phyloP scores from a whole-genome alignment of 2,113 vertebrate species.

The Clarias gariepinus region DNA sequence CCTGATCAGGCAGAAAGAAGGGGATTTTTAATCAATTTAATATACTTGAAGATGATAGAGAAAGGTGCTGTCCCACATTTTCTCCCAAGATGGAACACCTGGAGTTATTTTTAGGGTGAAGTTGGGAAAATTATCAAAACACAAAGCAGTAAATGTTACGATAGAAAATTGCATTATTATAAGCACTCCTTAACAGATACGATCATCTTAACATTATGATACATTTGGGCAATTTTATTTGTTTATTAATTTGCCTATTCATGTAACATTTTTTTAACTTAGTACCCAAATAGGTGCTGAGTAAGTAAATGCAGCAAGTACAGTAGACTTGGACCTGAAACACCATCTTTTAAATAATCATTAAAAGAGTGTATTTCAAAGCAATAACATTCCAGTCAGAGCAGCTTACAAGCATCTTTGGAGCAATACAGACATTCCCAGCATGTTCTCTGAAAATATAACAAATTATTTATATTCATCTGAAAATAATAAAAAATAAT shows the following conservation, averaged over 20 bases:
- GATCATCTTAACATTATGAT: not conserved
- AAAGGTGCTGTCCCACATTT: not conserved
- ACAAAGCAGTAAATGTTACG: not conserved
- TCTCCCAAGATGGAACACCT: not conserved
- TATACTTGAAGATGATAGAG: not conserved
- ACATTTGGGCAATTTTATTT: not conserved
- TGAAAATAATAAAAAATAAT: too few relatives aligned
- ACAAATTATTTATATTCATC: not conserved
- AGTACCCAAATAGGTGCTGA: not conserved
- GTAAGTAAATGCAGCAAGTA: not conserved
- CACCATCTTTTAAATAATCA: not conserved
- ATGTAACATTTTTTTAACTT: not conserved
- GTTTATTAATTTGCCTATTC: not conserved
- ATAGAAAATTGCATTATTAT: not conserved
- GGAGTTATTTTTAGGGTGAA: not conserved
- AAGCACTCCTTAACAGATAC: not conserved
- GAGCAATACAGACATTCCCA: not conserved
- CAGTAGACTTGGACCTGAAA: not conserved
- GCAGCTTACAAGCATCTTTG: not conserved
- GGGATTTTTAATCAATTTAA: not conserved
- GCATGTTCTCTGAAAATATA: not conserved
- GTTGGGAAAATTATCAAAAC: not conserved
- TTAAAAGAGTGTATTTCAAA: not conserved
- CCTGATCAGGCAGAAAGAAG: not conserved
- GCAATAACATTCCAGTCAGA: not conserved